These are phyloP conservation scores for Lethocerus indicus DNA, from an alignment of 1,140 invertebrate genomes.

Conservation along the genomic window DNA sequence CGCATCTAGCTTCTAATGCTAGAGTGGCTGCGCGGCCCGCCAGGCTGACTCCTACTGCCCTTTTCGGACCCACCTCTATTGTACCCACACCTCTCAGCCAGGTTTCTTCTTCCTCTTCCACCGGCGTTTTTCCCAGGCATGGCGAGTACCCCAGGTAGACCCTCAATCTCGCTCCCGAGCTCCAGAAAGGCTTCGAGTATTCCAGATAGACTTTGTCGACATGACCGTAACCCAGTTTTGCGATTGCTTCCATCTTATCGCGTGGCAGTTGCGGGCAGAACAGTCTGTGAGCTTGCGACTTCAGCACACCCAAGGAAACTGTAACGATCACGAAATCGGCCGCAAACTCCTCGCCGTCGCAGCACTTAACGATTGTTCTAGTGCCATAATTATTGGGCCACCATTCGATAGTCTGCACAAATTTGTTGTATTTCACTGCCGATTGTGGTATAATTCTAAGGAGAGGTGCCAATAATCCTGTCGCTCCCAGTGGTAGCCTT, in stretches of 20 bases:
- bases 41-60: too few species aligned
- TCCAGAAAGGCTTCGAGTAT: constrained; percentile 60
- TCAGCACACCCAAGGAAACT: constrained; percentile 66
- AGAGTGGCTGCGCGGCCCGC: too few species aligned
- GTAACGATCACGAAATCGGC: constrained; percentile 69
- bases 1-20: too few species aligned
- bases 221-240: constrained; percentile 39
- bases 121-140: constrained; percentile 40
- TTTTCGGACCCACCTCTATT: too few species aligned
- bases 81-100: too few species aligned
- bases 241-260: constrained; percentile 57
- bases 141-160: too few species aligned
- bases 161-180: constrained; percentile 33
- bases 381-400: too few species aligned
- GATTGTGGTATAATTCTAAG: too few species aligned
- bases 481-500: too few species aligned
- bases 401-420: too few species aligned
- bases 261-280: constrained; percentile 58
- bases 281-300: constrained; percentile 50
- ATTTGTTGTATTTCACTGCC: too few species aligned
- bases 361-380: constrained; percentile 13
- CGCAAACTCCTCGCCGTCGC: constrained; percentile 41
- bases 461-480: too few species aligned
- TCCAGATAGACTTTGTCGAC: constrained; percentile 72
- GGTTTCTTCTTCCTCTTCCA: constrained; percentile 35